Base-by-base conservation (phyloP, 2,888 invertebrate species). In the Drosophila tanythrix region DNA sequence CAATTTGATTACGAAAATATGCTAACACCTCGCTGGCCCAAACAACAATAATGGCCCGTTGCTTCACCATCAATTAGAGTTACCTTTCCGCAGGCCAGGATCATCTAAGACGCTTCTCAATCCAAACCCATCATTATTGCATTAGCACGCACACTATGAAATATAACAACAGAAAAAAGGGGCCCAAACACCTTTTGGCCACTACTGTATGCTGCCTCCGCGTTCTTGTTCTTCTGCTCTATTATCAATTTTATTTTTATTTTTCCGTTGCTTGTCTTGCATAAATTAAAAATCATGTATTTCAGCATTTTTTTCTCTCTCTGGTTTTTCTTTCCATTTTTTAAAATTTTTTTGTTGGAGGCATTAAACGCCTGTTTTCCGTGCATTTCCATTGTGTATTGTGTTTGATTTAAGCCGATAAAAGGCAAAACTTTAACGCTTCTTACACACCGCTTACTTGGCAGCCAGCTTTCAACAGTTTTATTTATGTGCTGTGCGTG, bases 361-460 rank as follows among this genome's bases (percentile, higher is more conserved):
- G 76, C 69, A 88, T 86, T 86, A 88, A 86, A 89, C 79, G 85
- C 88, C 81, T 89, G 79, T 85, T 83, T 74, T 71, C 73, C 73
- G 51, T 33, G 46, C 59, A 40, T 69, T 74, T 69, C 38, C 74
- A 72, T 63, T 69, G 66, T 53, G 68, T 75, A 76, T 78, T 88
- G 71, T 76, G 77, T 87, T 87, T 87, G 90, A 88, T 82, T 88
- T 87, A 86, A 90, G 90, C 87, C 87, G 87, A 88, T 88, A 89
- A 89, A 86, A 81, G 79, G 83, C 71, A 72, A 70, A 25, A 76
- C 61, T 82, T 86, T 83, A 79, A 80, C 78, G 81, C 87, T 78
- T 83, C 72, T 82, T 79, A 75, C 84, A 79, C 79, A 78, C 89
- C 82, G 86, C 76, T 55, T 38, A 38, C 55, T 46, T 46, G 25